Evolutionary conservation across 2,888 invertebrate genomes (phyloP), one percentile per base, ranked within the genome.

Genomic region (Tachina grossa): DNA sequence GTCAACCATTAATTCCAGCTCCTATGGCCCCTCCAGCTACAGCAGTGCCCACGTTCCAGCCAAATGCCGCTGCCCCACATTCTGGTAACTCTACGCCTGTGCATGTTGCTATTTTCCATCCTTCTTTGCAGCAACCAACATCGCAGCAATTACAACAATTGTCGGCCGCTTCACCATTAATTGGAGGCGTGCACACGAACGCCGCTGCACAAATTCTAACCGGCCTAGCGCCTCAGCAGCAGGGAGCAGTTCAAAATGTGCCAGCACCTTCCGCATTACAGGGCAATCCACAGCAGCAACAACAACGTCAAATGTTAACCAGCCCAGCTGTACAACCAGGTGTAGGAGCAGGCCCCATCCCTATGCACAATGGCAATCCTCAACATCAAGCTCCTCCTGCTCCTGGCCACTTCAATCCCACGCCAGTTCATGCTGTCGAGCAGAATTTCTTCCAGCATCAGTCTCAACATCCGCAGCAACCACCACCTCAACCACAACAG

Each of bases 371-470:
- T 59, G 57, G 57, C n/a, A 81, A 59, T 51, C 85, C 84, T 11
- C 87, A 77, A 16, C 88, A 87, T 16, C 88, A 88, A 57, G 80
- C 82, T 53, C 85, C 84, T 19, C 81, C 84, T 39, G 87, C 87
- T 16, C 81, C 87, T n/a, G 86, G 87, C n/a, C 91, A 90, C 65
- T 93, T 94, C 16, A 93, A 94, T 22, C 94, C 94, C 10, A 94
- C 95, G 85, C 95, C 94, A 0, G 93, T 95, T 19, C 94, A 94
- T 83, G 94, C 95, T 86, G 94, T 95, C 9, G 95, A 95, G 88
- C 94, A 95, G 89, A 94, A 94, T n/a, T 95, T 94, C 88, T 95
- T 94, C 88, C 93, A 95, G 11, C 96, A 88, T 94, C 95, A 95
- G 95, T 87, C 95, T 95, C 88, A 96, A 4, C 93, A 94, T 83